Conservation (phyloP, 2,797 vertebrate species). For the Harpagifer antarcticus region DNA sequence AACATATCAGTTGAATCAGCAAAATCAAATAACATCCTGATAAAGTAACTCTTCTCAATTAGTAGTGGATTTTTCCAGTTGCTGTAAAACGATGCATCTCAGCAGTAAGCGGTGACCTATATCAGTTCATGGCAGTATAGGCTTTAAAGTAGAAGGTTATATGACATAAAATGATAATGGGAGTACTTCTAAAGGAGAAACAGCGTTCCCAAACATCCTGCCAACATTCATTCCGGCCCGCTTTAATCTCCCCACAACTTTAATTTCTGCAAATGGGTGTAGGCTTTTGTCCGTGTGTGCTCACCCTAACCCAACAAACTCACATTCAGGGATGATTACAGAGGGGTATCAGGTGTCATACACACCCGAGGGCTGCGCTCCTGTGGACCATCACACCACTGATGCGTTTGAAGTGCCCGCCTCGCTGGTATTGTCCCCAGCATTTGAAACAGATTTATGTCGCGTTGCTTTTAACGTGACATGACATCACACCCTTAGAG, state of each 20-base stretch:
- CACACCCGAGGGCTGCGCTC: constrained; percentile 65
- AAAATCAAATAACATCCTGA: background rate
- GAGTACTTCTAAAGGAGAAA: constrained; percentile 46
- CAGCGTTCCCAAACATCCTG: constrained; percentile 67
- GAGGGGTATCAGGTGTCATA: constrained; percentile 62
- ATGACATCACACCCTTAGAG: constrained; percentile 54
- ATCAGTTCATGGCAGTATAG: background rate
- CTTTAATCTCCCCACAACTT: constrained; percentile 65
- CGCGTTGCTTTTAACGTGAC: constrained; percentile 52
- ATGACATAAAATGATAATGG: constrained; percentile 51
- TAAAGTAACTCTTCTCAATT: background rate
- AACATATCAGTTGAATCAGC: background rate
- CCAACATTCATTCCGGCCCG: constrained; percentile 45
- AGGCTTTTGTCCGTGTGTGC: constrained; percentile 44
- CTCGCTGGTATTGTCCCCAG: constrained; percentile 60
- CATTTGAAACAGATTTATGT: constrained; percentile 62
- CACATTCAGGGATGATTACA: constrained; percentile 72
- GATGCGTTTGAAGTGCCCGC: constrained; percentile 59
- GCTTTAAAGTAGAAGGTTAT: constrained; percentile 38
- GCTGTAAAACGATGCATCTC: constrained; percentile 16
- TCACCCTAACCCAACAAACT: constrained; percentile 65
- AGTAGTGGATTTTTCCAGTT: constrained; percentile 9
- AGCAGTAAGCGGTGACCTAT: background rate
- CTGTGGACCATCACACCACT: constrained; percentile 75
- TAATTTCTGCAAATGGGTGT: constrained; percentile 51